Base-by-base conservation (phyloP, 2,888 invertebrate species). In the Microplitis manilae region DNA sequence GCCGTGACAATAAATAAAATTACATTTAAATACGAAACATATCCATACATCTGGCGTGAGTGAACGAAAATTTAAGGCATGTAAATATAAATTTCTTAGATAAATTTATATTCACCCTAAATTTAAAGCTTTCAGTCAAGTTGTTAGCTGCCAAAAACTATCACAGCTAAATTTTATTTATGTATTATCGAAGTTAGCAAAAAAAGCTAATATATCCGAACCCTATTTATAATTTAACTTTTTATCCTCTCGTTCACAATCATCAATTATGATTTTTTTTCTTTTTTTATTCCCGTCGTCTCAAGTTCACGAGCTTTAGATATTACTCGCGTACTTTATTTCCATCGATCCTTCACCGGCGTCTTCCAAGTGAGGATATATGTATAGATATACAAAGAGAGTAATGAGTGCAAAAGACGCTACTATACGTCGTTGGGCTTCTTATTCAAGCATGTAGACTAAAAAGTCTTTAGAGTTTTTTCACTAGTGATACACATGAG, bases 391-490 rank as follows among this genome's bases (percentile, higher is more conserved):
- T 20, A 65, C 65, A 17, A 62, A 62, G 13, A 65, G 30, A 38
- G 65, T 65, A 65, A 65, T 38, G 65, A 65, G 65, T 65, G 65
- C 20, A 65, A 65, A 30, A 65, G 65, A 38, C 30, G 30, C 13
- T 65, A 65, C 65, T 30, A 38, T 65, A 65, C 65, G 38, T 20
- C 50, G 50, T 50, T 50, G 38, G 38, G 30, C 38, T 65, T 38
- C 65, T 65, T 65, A 65, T 65, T 65, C 30, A 65, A 30, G 65
- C 65, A 65, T 65, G 65, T 38, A 65, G 65, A 30, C 38, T 65
- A 20, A 65, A 65, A 65, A 65, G 65, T 65, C 65, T 65, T 65
- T 38, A 30, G 38, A 65, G 65, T 20, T 65, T 65, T 30, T 65
- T 20, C 38, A 65, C 38, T 65, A 30, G 38, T 65, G 65, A 65